Conservation (phyloP, 2,113 vertebrate species). For the Tupaia tana region DNA sequence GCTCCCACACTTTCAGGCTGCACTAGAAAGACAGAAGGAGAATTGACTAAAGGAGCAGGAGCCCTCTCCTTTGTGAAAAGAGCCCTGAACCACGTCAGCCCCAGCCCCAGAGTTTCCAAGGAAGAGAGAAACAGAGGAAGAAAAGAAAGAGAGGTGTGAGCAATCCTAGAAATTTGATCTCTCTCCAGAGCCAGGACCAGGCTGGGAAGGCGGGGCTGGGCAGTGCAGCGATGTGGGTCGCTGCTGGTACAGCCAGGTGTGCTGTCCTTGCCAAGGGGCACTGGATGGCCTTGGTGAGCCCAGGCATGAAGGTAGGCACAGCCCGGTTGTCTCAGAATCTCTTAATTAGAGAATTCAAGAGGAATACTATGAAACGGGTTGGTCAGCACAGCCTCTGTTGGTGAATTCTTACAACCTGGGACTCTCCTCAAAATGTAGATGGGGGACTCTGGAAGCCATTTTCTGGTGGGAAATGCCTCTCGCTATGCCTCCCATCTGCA, state of each 20-base stretch:
- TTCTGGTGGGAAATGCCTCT: background rate
- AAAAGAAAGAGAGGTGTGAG: background rate
- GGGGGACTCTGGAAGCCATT: background rate
- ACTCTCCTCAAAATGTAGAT: background rate
- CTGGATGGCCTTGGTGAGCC: background rate
- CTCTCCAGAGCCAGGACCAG: background rate
- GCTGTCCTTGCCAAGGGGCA: background rate
- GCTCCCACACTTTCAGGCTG: background rate
- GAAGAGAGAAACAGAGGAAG: background rate
- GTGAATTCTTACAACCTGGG: background rate
- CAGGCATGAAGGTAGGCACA: background rate
- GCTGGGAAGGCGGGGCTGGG: background rate
- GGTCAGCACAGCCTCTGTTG: background rate
- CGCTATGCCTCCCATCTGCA: background rate
- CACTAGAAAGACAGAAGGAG: conserved; percentile 22
- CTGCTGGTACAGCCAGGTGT: background rate
- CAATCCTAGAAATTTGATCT: background rate
- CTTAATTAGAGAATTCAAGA: background rate
- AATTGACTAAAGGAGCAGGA: background rate
- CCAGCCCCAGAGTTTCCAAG: background rate
- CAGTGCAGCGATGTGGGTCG: background rate
- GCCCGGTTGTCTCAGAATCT: background rate
- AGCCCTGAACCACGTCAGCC: background rate
- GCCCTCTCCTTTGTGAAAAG: background rate
- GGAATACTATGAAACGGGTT: background rate